phyloP scores from a whole-genome alignment of 1,140 invertebrate genomes.

The Telenomus remus region DNA sequence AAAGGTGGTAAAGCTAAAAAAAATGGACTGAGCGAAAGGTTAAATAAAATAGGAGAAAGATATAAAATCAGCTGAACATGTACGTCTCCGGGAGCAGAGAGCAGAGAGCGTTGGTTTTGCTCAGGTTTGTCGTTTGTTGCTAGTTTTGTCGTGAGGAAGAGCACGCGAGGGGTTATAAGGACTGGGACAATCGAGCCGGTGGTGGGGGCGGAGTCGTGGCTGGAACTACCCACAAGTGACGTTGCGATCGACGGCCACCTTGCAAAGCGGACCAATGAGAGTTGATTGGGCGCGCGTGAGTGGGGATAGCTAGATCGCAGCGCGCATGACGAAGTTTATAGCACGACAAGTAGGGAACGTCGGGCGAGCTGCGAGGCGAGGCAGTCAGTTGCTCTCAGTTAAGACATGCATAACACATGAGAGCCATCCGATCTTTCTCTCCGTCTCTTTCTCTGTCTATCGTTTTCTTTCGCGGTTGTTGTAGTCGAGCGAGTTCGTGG shows the following conservation, averaged over 20 bases:
- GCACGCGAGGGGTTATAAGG: slow-evolving; percentile 70
- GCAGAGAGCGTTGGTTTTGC: slow-evolving; percentile 57
- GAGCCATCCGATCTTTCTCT: slow-evolving; percentile 69
- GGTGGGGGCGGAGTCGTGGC: slow-evolving; percentile 57
- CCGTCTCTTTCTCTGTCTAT: slow-evolving; percentile 57
- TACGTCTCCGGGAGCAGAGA: slow-evolving; percentile 67
- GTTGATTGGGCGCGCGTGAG: slow-evolving; percentile 1
- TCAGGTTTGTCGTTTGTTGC: slow-evolving; percentile 53
- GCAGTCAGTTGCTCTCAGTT: slow-evolving; percentile 76
- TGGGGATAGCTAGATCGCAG: slow-evolving; percentile 62
- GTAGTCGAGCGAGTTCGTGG: slow-evolving; percentile 41
- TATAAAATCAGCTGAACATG: slow-evolving; percentile 43
- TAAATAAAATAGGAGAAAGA: slow-evolving; percentile 43
- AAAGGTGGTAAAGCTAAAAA: slow-evolving; percentile 16
- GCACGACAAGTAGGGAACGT: slow-evolving; percentile 68
- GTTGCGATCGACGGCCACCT: slow-evolving; percentile 73
- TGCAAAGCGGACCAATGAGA: slow-evolving; percentile 65
- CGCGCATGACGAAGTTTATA: slow-evolving; percentile 69
- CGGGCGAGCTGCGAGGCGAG: slow-evolving; percentile 73
- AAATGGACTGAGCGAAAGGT: slow-evolving; percentile 15
- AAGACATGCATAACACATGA: slow-evolving; percentile 79
- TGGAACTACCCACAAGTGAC: slow-evolving; percentile 69
- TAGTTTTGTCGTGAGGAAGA: slow-evolving; percentile 61
- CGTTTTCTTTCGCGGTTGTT: slow-evolving; percentile 56
- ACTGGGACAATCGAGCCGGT: slow-evolving; percentile 58